phyloP scores from a whole-genome alignment of 2,113 vertebrate species.

The Sorex fumeus region DNA sequence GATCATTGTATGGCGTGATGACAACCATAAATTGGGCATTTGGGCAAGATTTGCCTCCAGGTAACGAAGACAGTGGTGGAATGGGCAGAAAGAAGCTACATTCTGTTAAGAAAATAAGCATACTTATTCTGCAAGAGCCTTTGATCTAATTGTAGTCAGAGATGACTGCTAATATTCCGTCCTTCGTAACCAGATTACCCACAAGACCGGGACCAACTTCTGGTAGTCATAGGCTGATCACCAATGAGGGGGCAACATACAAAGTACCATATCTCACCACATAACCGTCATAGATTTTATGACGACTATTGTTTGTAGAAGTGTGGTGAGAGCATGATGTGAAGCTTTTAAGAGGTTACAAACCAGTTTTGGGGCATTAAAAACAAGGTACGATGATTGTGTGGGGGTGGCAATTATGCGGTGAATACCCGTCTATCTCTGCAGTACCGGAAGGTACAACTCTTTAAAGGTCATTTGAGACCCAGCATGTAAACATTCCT shows the following conservation, averaged over 20 bases:
- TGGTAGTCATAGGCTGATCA: background rate
- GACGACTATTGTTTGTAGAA: no score
- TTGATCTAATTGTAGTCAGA: background rate
- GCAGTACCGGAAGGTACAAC: background rate
- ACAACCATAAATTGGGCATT: background rate
- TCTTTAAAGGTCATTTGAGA: constrained; percentile 6
- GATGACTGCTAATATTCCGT: background rate
- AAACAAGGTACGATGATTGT: no score
- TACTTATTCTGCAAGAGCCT: background rate
- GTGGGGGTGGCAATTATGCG: no score
- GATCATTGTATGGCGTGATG: background rate
- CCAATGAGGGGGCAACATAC: background rate
- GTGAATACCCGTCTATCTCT: background rate
- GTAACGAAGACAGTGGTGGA: background rate
- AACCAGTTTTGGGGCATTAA: no score
- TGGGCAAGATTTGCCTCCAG: background rate
- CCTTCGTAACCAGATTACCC: background rate
- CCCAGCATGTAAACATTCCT: background rate
- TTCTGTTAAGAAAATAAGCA: background rate
- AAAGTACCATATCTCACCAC: background rate
- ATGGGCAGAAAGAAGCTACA: background rate
- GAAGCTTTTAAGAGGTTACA: no score
- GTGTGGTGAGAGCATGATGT: no score
- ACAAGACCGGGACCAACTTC: background rate
- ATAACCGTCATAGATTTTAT: no score